Conservation (phyloP, 2,113 vertebrate genomes). For the Orientallactaga bullata region DNA sequence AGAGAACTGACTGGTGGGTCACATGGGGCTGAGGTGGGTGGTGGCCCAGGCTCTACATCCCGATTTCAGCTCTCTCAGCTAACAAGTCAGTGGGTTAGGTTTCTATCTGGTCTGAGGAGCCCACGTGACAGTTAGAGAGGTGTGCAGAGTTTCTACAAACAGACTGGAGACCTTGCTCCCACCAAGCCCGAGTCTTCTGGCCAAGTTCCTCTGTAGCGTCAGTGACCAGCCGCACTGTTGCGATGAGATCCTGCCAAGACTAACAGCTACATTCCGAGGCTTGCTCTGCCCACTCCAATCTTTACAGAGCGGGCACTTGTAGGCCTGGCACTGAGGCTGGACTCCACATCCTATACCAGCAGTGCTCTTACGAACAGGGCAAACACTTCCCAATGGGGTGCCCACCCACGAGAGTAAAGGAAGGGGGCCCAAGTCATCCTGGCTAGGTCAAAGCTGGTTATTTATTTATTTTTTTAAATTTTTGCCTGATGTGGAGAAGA, state of each 20-base stretch:
- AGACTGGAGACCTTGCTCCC: background rate
- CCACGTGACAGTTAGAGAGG: background rate
- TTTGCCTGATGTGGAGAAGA: background rate
- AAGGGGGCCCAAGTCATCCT: no score
- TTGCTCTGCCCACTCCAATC: background rate
- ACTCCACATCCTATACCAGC: fast-evolving
- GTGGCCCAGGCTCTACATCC: background rate
- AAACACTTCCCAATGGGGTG: no score
- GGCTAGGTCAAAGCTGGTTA: background rate
- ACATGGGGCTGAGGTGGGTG: background rate
- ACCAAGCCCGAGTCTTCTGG: background rate
- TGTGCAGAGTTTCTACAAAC: background rate
- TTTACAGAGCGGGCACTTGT: fast-evolving
- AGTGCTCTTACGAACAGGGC: background rate
- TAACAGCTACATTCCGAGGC: fast-evolving
- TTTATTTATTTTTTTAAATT: no score
- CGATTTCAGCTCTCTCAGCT: background rate
- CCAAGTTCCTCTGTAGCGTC: background rate
- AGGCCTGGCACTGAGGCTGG: background rate
- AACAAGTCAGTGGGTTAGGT: background rate
- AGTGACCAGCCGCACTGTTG: background rate
- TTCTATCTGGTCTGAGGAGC: background rate
- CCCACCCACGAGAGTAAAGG: fast-evolving
- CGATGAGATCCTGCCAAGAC: background rate
- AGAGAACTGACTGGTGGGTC: background rate